A percentile compares a stretch with the other conserved stretches of the same genome.
Conservation (phyloP, 30 jellyfish, hydroid and myxozoan species). For the Aurelia aurita region DNA sequence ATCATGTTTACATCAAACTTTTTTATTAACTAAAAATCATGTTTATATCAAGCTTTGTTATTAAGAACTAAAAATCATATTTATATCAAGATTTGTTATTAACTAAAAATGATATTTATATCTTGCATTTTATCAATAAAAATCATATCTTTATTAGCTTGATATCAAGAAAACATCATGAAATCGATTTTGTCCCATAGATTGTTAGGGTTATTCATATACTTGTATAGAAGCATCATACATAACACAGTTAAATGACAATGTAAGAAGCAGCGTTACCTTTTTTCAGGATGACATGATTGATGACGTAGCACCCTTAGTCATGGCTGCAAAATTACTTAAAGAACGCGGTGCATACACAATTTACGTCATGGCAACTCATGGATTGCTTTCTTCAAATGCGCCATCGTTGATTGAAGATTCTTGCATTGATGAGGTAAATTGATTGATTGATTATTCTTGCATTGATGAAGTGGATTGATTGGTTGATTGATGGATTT, state of each 20-base stretch:
- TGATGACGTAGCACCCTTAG: slow-evolving; percentile 91
- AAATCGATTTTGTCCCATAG: no score
- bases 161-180: no score
- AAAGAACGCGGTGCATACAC: slow-evolving; percentile 91
- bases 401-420: slow-evolving; percentile 85
- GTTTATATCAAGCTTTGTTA: no score
- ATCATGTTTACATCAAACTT: not conserved
- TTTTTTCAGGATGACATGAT: slow-evolving; percentile 86
- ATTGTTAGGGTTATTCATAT: no score
- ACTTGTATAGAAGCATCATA: no score
- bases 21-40: not conserved
- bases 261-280: not conserved
- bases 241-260: no score
- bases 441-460: not conserved
- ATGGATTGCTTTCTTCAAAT: slow-evolving; percentile 91
- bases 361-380: slow-evolving; percentile 94
- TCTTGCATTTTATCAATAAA: no score
- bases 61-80: no score
- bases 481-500: no score
- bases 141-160: no score
- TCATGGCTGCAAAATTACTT: slow-evolving; percentile 85
- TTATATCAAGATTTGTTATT: no score
- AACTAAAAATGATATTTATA: no score
- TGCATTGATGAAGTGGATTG: slow-evolving; percentile 84
- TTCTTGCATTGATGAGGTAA: slow-evolving; percentile 94